These are phyloP conservation scores for Carettochelys insculpta DNA, from an alignment of 2,113 vertebrate genomes.

Conservation along the genomic window DNA sequence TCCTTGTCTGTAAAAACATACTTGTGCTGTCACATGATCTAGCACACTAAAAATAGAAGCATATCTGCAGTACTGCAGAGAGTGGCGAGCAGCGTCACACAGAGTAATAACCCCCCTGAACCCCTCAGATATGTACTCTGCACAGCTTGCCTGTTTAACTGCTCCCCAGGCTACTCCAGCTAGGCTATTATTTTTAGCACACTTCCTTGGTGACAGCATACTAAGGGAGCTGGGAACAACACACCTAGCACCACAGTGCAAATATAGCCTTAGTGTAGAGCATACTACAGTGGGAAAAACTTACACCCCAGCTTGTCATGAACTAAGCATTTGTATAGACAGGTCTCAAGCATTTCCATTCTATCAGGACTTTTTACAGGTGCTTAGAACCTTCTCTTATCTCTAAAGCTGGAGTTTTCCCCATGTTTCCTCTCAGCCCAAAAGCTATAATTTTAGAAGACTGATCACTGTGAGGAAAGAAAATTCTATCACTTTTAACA, in stretches of 20 bases:
- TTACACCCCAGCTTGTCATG: neutral
- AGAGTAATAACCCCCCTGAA: neutral
- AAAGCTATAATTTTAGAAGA: neutral
- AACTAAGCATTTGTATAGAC: too few relatives aligned
- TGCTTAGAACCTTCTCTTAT: neutral
- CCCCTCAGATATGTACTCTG: too few relatives aligned
- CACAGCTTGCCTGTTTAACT: neutral
- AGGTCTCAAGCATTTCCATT: neutral
- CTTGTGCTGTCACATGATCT: neutral
- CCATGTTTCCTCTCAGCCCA: neutral
- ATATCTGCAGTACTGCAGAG: neutral
- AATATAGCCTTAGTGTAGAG: neutral
- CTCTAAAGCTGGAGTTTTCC: neutral
- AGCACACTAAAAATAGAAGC: too few relatives aligned
- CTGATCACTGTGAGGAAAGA: neutral
- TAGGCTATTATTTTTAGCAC: neutral
- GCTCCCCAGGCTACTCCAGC: neutral
- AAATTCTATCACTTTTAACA: neutral
- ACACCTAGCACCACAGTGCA: neutral
- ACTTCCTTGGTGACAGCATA: neutral
- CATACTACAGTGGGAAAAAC: neutral
- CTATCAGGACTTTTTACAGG: neutral
- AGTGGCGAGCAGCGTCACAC: neutral
- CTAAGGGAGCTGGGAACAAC: neutral
- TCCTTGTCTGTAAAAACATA: rapidly evolving